Evolutionary conservation across 2,888 invertebrate species (phyloP), one percentile per base, ranked within the genome.

Genomic region (Sphinx pinastri): DNA sequence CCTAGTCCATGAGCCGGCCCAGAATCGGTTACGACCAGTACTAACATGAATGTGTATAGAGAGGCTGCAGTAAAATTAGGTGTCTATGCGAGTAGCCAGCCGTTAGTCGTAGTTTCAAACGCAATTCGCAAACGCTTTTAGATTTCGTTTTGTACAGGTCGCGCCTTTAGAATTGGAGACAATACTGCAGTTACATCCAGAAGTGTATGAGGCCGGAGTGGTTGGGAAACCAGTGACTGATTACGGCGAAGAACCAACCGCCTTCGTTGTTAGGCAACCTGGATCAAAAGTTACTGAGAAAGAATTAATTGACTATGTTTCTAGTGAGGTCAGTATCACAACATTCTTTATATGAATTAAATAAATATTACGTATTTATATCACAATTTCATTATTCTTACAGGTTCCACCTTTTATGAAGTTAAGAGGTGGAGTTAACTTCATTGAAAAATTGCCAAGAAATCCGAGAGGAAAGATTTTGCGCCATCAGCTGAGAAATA

Each of bases 141-240:
- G 54, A 70, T 57, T 70, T 4, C 47, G 14, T 60, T 70, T 47
- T 63, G 19, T 49, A 19, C 82, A 96, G 95, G 94, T 95, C n/a
- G 96, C 98, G 0, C 98, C 98, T 11, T 96, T 98, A 4, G 98
- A 98, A 88, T 88, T 98, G 68, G 98, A 98, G 90, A 96, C 96
- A 1, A 83, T 98, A 67, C 88, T 98, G 6, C 90, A 97, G 58
- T 94, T 95, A 8, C 95, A 97, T 86, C 95, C 96, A 0, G 95
- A 93, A 68, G 95, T 98, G 3, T 92, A 93, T 68, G 98, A 98
- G 82, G 97, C 95, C 0, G 97, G 96, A 10, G 98, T 98, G 1
- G 95, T 98, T 75, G 98, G 98, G 0, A 89, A 96, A 71, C 96
- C 97, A 0, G 95, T 96, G 77, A 95, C 95, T 72, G 88, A 86